Conservation (phyloP, 2,797 vertebrate genomes). For the Acomys russatus region DNA sequence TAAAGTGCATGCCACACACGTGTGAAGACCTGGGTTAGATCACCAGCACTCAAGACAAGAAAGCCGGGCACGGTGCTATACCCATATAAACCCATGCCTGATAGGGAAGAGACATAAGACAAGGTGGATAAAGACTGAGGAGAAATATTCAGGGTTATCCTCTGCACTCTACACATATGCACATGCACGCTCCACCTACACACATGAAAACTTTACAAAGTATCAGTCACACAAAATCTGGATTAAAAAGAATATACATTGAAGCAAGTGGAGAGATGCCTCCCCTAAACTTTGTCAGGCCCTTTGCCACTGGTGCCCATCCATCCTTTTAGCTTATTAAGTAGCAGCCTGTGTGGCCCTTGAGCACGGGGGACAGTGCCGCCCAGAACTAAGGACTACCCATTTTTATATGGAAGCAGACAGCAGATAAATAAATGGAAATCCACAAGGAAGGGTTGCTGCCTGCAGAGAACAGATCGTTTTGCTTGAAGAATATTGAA, state of each 20-base stretch:
- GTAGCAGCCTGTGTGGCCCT: neutral
- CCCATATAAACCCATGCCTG: neutral
- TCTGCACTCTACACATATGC: neutral
- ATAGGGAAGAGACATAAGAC: neutral
- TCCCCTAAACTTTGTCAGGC: neutral
- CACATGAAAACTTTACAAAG: neutral
- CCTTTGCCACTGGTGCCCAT: neutral
- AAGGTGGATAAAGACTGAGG: neutral
- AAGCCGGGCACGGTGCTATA: neutral
- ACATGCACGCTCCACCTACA: too few relatives aligned
- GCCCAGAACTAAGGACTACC: neutral
- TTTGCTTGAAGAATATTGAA: constrained; percentile 14
- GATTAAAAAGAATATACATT: neutral
- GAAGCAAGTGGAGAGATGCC: neutral
- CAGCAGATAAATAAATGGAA: neutral
- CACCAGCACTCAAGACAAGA: neutral
- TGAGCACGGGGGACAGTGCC: neutral
- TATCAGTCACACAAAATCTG: neutral
- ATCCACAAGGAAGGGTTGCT: neutral
- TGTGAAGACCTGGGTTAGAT: neutral
- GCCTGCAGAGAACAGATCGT: neutral
- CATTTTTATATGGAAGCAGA: neutral
- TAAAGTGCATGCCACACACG: neutral
- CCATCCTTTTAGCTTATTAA: neutral
- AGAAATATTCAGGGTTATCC: neutral